Evolutionary conservation across 2,797 vertebrate genomes (phyloP).

Genomic region (Siniperca scherzeri): DNA sequence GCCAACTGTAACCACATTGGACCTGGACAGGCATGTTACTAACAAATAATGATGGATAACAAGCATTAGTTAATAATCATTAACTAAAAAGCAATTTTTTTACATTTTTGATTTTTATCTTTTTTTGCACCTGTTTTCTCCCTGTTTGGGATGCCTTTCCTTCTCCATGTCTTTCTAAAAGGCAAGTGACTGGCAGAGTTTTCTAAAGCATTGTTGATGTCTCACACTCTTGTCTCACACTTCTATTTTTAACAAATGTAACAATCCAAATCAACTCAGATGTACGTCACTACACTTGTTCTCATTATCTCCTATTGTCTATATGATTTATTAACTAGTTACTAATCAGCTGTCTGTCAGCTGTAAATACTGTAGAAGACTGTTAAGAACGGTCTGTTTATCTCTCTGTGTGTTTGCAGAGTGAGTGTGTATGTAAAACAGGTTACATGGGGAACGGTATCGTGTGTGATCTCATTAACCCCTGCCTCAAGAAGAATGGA

Average conservation of each 20-base stretch:
- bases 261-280: neutral
- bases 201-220: neutral
- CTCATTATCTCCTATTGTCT: neutral
- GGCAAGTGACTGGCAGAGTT: neutral
- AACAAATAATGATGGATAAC: neutral
- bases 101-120: neutral
- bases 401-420: constrained; percentile 78
- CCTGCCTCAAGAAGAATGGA: constrained; percentile 88
- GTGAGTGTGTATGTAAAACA: constrained; percentile 89
- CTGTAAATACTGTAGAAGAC: neutral
- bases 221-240: neutral
- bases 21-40: constrained; percentile 90
- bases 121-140: neutral
- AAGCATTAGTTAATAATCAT: neutral
- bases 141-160: neutral
- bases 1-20: constrained; percentile 89
- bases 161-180: neutral
- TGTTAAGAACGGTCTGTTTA: neutral
- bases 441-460: constrained; percentile 91
- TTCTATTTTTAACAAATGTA: neutral
- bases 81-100: neutral
- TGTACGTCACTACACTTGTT: neutral
- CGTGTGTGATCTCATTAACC: constrained; percentile 88
- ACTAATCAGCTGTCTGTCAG: neutral
- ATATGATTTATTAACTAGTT: neutral